Evolutionary conservation across 2,888 invertebrate species (phyloP), one percentile per base, ranked within the genome.

Genomic region (Lochmaea capreae): DNA sequence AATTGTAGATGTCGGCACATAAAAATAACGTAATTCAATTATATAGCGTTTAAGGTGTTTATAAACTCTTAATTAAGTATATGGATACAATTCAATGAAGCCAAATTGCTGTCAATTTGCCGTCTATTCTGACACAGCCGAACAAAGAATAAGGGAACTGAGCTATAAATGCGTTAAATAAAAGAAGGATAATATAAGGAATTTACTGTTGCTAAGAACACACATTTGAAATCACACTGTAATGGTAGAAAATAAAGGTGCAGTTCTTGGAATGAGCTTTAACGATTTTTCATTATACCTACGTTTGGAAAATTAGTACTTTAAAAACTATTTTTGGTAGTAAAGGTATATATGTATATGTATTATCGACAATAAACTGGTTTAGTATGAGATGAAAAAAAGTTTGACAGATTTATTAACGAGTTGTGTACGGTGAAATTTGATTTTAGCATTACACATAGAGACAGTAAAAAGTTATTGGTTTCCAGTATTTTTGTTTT

Each of bases 41-140:
- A 61, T n/a, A 39, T 61, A 61, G 61, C 39, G 61, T 61, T 63
- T 63, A 63, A 63, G 43, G 62, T 63, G 43, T 63, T 63, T 63
- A 63, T 43, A 63, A 61, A 43, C 18, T 63, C 39, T 63, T 63
- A 43, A 63, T 63, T 42, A 43, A 43, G 16, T 46, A 16, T 39
- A 63, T 63, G 42, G 39, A 63, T 42, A 63, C 43, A 63, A 18
- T 63, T 63, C 62, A 63, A 63, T 63, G 62, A 63, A 43, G 18
- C 42, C 39, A 63, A 63, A 63, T 63, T 63, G 43, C 62, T 46
- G 42, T 43, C 43, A 63, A 63, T 63, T 43, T 43, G 43, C 8
- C 43, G 43, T 42, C 16, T 59, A 59, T 59, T 59, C 59, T 59
- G 26, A 33, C 9, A 33, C 12, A 26, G n/a, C 14, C 33, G 4